phyloP scores from a whole-genome alignment of 2,797 vertebrate genomes.

The Odontamblyopus lacepedii region DNA sequence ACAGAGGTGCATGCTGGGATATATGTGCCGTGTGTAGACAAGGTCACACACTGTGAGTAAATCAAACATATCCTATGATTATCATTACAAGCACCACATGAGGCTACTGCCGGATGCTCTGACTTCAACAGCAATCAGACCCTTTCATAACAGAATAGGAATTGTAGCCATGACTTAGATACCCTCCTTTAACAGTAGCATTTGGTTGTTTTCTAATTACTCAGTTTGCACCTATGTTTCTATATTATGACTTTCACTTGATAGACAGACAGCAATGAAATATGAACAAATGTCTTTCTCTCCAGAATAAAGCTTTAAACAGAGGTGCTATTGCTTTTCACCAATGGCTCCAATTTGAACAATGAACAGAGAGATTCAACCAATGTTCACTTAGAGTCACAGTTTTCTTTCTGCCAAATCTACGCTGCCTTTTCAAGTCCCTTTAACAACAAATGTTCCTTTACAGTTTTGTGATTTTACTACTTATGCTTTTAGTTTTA shows the following conservation, averaged over 20 bases:
- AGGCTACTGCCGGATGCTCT: neutral
- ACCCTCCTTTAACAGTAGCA: neutral
- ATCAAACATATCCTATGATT: slow-evolving; percentile 40
- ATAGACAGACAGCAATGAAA: neutral
- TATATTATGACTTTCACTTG: neutral
- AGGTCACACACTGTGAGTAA: slow-evolving; percentile 33
- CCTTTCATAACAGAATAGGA: slow-evolving; percentile 5
- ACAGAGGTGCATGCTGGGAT: slow-evolving; percentile 47
- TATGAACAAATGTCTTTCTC: slow-evolving; percentile 1
- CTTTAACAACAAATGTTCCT: neutral
- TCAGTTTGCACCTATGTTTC: neutral
- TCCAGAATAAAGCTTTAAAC: neutral
- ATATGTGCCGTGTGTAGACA: slow-evolving; percentile 18
- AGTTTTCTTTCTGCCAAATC: slow-evolving; percentile 2
- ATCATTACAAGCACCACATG: slow-evolving; percentile 21
- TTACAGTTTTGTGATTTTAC: neutral
- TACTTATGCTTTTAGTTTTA: neutral
- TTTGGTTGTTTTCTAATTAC: neutral
- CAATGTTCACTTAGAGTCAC: neutral
- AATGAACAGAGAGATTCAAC: neutral
- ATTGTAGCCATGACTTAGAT: neutral
- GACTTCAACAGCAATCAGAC: neutral
- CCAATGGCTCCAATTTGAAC: neutral
- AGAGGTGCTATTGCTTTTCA: slow-evolving; percentile 3
- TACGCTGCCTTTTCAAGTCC: neutral